Conservation (phyloP, 2,797 vertebrate species). For the Phalloptychus januarius region DNA sequence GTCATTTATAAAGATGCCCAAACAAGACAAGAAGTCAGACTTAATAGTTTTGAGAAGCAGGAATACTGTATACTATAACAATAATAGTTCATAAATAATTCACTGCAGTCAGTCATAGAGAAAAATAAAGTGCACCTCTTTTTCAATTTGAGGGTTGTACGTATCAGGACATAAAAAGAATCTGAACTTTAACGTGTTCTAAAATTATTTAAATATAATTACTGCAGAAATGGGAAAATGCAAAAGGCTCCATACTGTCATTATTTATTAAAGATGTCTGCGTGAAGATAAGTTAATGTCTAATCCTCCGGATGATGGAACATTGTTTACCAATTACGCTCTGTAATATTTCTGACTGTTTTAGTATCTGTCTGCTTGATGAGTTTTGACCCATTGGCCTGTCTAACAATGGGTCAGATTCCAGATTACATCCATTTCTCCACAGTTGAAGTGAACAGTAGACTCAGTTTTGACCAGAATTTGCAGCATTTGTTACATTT, state of each 20-base stretch:
- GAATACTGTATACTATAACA: not conserved
- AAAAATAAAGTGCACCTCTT: not conserved
- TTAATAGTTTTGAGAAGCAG: constrained; percentile 7
- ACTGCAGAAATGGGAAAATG: not conserved
- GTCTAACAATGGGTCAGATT: not conserved
- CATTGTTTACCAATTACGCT: not conserved
- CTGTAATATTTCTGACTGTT: not conserved
- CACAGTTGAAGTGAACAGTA: not conserved
- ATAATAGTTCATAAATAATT: constrained; percentile 2
- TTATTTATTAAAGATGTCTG: not conserved
- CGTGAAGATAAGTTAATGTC: not conserved
- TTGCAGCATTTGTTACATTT: too few species aligned
- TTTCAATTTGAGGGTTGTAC: not conserved
- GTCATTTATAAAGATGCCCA: constrained; percentile 16
- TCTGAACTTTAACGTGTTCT: not conserved
- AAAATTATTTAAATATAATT: not conserved
- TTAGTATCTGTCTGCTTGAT: not conserved
- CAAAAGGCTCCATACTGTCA: not conserved
- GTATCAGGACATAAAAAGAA: not conserved
- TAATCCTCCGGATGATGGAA: not conserved
- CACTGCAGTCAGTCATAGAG: not conserved
- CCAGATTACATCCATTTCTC: not conserved
- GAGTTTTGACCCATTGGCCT: not conserved
- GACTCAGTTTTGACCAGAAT: too few species aligned
- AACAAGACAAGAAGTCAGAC: constrained; percentile 11